phyloP scores from a whole-genome alignment of 2,888 invertebrate species.

The Ellobium chinense region DNA sequence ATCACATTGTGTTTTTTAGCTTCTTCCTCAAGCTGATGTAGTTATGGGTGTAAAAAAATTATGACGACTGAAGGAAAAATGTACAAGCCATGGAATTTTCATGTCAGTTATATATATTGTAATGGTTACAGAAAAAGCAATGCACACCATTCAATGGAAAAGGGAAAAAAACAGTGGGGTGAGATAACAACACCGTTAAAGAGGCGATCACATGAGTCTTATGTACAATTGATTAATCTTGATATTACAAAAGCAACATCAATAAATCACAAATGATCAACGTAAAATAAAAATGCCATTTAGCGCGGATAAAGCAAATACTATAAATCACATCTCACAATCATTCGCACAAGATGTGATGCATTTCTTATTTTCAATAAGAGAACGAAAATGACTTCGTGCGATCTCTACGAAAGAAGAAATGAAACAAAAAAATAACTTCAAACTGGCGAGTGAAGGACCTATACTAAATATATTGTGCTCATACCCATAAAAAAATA shows the following conservation, averaged over 20 bases:
- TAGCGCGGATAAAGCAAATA: neutral
- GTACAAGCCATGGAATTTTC: conserved; percentile 25
- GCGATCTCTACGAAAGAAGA: too few relatives aligned
- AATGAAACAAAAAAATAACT: too few relatives aligned
- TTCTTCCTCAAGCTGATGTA: conserved; percentile 17
- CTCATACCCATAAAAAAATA: too few relatives aligned
- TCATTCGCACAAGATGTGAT: too few relatives aligned
- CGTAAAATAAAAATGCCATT: neutral
- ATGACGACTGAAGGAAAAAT: neutral
- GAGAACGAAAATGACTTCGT: too few relatives aligned
- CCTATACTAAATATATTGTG: too few relatives aligned
- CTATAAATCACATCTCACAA: neutral
- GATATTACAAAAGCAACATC: neutral
- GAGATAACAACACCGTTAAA: neutral
- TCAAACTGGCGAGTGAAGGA: too few relatives aligned
- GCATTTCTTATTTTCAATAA: too few relatives aligned
- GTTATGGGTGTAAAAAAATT: neutral
- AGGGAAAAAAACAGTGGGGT: neutral
- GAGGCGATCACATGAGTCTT: neutral
- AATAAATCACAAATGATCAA: neutral
- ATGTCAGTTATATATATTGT: neutral
- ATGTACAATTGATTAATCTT: neutral
- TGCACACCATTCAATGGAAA: neutral
- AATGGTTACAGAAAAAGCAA: neutral
- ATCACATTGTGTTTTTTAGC: conserved; percentile 10